Conservation (phyloP, 2,888 invertebrate species). For the Eristalis arbustorum region DNA sequence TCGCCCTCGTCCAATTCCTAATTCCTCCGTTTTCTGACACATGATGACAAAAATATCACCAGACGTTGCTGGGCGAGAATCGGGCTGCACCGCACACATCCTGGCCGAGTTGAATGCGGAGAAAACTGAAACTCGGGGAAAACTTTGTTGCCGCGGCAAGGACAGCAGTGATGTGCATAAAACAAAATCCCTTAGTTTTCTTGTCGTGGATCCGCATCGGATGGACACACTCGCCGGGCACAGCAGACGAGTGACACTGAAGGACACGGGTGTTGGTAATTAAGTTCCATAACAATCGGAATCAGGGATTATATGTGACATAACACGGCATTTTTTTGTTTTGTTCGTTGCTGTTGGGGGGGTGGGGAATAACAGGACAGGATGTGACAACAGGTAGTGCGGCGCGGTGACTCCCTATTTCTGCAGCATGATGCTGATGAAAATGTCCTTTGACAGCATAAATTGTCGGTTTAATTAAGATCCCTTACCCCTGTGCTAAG, state of each 20-base stretch:
- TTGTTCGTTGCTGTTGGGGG: not conserved
- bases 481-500: not conserved
- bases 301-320: conserved; percentile 52
- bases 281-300: conserved; percentile 55
- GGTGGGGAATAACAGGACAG: not conserved
- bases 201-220: conserved; percentile 40
- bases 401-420: not conserved
- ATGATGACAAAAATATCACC: conserved; percentile 61
- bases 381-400: conserved; percentile 31
- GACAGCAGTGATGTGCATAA: conserved; percentile 51
- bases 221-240: conserved; percentile 4
- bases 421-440: conserved; percentile 37
- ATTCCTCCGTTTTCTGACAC: conserved; percentile 35
- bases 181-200: conserved; percentile 27
- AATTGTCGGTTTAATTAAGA: conserved; percentile 66
- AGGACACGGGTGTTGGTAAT: conserved; percentile 50
- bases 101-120: conserved; percentile 48
- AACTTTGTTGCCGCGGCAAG: conserved; percentile 55
- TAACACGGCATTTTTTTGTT: conserved; percentile 5
- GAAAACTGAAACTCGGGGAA: conserved; percentile 14
- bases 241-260: conserved; percentile 21
- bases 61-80: conserved; percentile 16
- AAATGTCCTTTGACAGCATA: conserved; percentile 63
- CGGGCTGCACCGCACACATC: conserved; percentile 25
- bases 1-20: conserved; percentile 16